A percentile compares a stretch with the other conserved stretches of the same genome.
Conservation (phyloP, 2,797 vertebrate genomes). For the Sebastes trivittatus region DNA sequence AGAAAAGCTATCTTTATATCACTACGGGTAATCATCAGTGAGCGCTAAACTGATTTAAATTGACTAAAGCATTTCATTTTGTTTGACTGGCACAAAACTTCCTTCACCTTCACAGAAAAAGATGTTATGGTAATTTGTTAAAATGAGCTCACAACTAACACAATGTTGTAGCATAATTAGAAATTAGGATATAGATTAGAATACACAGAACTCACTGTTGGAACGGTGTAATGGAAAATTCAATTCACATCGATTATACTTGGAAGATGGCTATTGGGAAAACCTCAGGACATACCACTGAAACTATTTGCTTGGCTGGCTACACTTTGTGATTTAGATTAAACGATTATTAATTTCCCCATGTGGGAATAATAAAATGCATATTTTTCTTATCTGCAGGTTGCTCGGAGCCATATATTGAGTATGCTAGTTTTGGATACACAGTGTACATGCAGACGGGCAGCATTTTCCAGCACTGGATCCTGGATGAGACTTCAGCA, state of each 20-base stretch:
- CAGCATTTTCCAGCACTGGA: slow-evolving; percentile 3
- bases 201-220: not conserved
- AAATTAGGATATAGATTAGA: not conserved
- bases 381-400: not conserved
- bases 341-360: not conserved
- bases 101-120: not conserved
- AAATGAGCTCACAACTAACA: not conserved
- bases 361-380: not conserved
- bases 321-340: not conserved
- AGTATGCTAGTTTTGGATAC: not conserved
- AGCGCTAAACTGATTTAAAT: not conserved
- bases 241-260: not conserved
- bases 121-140: not conserved
- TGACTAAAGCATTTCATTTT: not conserved
- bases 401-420: not conserved
- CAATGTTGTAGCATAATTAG: not conserved
- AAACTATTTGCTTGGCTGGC: no score
- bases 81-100: not conserved
- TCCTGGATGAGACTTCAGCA: not conserved
- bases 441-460: not conserved
- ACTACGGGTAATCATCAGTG: not conserved
- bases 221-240: not conserved
- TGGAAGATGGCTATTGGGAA: not conserved
- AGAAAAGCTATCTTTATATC: not conserved
- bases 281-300: not conserved